Evolutionary conservation across 2,888 invertebrate species (phyloP).

Genomic region (Sycophila texana): DNA sequence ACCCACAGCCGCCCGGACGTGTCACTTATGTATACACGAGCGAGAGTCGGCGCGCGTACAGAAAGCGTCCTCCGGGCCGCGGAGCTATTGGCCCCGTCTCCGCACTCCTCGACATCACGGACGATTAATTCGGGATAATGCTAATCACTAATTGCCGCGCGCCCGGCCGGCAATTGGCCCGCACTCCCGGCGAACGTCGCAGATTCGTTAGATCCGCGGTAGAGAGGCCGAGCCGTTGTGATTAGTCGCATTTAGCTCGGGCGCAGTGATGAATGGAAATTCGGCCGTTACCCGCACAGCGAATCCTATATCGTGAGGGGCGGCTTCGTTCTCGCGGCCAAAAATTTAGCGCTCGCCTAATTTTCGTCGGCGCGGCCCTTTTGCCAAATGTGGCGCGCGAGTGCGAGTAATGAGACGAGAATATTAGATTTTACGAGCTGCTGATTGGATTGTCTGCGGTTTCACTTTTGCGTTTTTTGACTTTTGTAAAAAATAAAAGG

Average conservation of each 20-base stretch:
- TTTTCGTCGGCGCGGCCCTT: no score
- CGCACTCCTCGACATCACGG: conserved; percentile 51
- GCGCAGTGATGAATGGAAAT: conserved; percentile 50
- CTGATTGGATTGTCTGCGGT: no score
- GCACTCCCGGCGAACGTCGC: conserved; percentile 37
- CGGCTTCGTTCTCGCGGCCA: no score
- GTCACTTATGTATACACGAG: not conserved
- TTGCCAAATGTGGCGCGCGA: no score
- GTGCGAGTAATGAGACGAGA: no score
- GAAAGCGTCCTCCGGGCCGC: not conserved
- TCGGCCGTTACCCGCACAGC: not conserved
- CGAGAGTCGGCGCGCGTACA: not conserved
- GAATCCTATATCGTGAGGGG: not conserved
- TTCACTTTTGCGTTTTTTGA: no score
- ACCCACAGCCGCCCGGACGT: not conserved
- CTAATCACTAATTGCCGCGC: conserved; percentile 70
- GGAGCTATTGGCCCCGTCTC: conserved; percentile 29
- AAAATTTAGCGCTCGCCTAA: no score
- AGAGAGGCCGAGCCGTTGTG: conserved; percentile 36
- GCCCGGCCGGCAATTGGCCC: conserved; percentile 58
- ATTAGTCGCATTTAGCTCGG: conserved; percentile 48
- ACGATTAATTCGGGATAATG: conserved; percentile 73
- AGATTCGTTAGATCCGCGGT: conserved; percentile 51
- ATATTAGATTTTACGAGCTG: no score
- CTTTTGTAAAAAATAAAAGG: no score